A percentile compares a stretch with the other conserved stretches of the same genome.
These are phyloP conservation scores for Promerops cafer DNA, from an alignment of 2,113 vertebrate species.

Conservation along the genomic window DNA sequence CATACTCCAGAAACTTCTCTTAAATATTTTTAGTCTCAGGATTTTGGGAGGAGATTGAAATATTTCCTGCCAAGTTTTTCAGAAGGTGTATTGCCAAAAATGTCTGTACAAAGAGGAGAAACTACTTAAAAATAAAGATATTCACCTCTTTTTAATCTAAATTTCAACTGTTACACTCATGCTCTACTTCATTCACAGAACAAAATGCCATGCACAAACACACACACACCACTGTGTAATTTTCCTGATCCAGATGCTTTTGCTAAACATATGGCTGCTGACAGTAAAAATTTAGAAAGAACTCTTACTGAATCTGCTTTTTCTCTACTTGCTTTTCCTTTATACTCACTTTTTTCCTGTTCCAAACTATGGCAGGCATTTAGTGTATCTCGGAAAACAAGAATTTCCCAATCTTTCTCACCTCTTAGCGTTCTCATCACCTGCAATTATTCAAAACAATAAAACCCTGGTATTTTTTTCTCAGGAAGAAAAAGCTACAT, in stretches of 20 bases:
- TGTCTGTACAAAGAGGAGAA: not conserved
- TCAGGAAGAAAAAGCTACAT: not conserved
- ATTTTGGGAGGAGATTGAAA: not conserved
- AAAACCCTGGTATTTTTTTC: not conserved
- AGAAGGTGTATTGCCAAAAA: constrained; percentile 41
- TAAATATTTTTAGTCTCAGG: not conserved
- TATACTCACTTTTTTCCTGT: not conserved
- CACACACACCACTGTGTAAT: not conserved
- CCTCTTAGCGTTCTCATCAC: not conserved
- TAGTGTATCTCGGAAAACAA: not conserved
- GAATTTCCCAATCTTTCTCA: constrained; percentile 11
- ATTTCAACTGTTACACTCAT: not conserved
- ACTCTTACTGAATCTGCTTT: not conserved
- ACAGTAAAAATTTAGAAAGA: constrained; percentile 10
- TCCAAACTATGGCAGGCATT: not conserved
- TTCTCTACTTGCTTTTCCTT: constrained; percentile 1
- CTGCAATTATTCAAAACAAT: not conserved
- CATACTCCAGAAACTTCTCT: not conserved
- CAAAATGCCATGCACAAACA: not conserved
- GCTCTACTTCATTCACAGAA: not conserved
- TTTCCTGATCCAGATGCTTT: constrained; percentile 6
- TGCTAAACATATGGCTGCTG: not conserved
- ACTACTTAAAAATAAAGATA: not conserved
- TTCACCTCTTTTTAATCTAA: not conserved
- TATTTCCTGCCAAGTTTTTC: constrained; percentile 12